Base-by-base conservation (phyloP, 2,113 vertebrate species). In the Parus major region DNA sequence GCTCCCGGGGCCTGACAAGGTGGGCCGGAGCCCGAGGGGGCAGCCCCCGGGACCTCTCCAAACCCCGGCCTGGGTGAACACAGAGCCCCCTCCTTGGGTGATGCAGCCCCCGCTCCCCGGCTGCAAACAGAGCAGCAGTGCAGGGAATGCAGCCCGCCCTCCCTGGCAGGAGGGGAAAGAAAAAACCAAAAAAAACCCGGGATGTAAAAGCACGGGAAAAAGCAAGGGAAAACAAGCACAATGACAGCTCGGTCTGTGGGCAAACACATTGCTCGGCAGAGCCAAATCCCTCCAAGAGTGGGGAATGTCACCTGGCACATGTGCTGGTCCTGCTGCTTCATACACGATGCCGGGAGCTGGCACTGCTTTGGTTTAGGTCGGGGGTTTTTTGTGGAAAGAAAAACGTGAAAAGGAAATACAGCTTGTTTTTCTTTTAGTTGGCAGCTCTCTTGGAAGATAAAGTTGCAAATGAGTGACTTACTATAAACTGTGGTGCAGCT, bases 231-330 rank as follows among this genome's bases (percentile, higher is more conserved):
- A 91, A 68, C 29, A 86, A 71, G 64, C 73, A 39, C 65, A 39
- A 44, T 53, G 46, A 59, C 92, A 89, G 85, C 89, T 70, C 84
- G 4, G 25, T 35, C 83, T 78, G 86, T 61, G 81, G 84, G 92
- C 93, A 92, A 89, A 92, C 87, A 78, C 64, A 11, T 70, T 6
- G 66, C 63, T 56, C 2, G 0, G 4, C 65, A 9, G 63, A 92
- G 82, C 91, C 88, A 83, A 57, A 82, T 3, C 17, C 12, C 47
- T 29, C 59, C 10, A 35, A 36, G 42, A 78, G 68, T 6, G 2
- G 72, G 73, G 63, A 56, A 10, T 7, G 52, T 22, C 56, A 78
- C 72, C 87, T 50, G 69, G 60, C 12, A n/a, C 49, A 0, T 46
- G 70, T 22, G 75, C 86, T 28, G 79, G 44, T 80, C 79, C 88